Evolutionary conservation across 1,140 invertebrate species (phyloP).

Genomic region (Drosophila virilis): DNA sequence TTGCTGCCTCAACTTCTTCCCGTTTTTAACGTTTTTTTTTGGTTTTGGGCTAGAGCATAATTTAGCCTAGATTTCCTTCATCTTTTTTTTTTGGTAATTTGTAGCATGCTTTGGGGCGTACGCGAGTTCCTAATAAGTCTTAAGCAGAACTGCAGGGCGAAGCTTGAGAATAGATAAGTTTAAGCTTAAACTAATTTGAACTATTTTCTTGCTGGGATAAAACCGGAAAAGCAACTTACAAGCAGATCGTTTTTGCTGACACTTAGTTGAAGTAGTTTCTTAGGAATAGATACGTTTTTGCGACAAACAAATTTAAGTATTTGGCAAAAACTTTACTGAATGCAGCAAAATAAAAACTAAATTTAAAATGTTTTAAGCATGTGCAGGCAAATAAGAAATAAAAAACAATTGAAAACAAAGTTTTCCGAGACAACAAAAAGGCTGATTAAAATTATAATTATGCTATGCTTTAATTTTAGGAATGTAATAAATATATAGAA

Average conservation of each 20-base stretch:
- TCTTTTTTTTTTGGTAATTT: conserved; percentile 32
- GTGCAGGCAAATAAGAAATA: no score
- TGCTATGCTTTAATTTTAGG: no score
- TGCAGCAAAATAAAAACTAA: no score
- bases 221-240: neutral
- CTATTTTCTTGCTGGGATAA: neutral
- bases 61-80: conserved; percentile 37
- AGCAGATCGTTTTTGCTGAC: neutral
- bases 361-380: no score
- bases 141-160: neutral
- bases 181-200: neutral
- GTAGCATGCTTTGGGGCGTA: conserved; percentile 22
- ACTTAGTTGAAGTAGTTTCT: neutral
- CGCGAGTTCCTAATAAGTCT: conserved; percentile 4
- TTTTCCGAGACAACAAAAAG: no score
- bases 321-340: no score
- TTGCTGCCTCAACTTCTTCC: neutral
- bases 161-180: neutral
- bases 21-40: neutral
- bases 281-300: no score
- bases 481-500: no score
- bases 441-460: no score
- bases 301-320: no score
- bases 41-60: conserved; percentile 22
- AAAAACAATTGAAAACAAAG: no score